phyloP scores from a whole-genome alignment of 2,888 invertebrate species.

The Drosophila kuntzei region DNA sequence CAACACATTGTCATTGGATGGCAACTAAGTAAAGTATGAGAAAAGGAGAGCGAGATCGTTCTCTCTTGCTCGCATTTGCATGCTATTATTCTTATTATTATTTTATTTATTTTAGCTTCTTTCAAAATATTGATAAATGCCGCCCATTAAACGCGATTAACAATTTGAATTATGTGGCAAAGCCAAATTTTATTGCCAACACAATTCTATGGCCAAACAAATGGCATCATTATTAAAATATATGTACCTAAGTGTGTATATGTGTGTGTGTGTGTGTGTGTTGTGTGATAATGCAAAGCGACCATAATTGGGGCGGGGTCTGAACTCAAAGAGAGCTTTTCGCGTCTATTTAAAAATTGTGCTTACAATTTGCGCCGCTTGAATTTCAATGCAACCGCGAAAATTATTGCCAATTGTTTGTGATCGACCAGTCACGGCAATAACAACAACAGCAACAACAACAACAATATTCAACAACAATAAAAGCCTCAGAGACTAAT shows the following conservation, averaged over 20 bases:
- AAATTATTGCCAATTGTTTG: slow-evolving; percentile 84
- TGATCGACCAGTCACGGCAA: slow-evolving; percentile 50
- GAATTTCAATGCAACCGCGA: slow-evolving; percentile 79
- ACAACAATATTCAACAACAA: slow-evolving; percentile 16
- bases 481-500: slow-evolving; percentile 68
- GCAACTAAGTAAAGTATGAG: slow-evolving; percentile 4
- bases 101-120: slow-evolving; percentile 21
- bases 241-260: slow-evolving; percentile 43
- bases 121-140: slow-evolving; percentile 76
- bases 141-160: slow-evolving; percentile 84
- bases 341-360: slow-evolving; percentile 55
- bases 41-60: neutral
- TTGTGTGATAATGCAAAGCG: slow-evolving; percentile 62
- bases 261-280: slow-evolving; percentile 25
- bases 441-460: slow-evolving; percentile 24
- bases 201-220: slow-evolving; percentile 78
- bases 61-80: slow-evolving; percentile 43
- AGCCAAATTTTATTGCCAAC: slow-evolving; percentile 80
- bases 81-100: slow-evolving; percentile 29
- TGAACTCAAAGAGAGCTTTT: slow-evolving; percentile 24
- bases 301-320: slow-evolving; percentile 51
- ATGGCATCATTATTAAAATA: slow-evolving; percentile 81
- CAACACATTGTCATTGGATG: slow-evolving; percentile 68
- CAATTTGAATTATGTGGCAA: slow-evolving; percentile 84
- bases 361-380: slow-evolving; percentile 67